Conservation (phyloP, 2,797 vertebrate genomes). For the Anabas testudineus region DNA sequence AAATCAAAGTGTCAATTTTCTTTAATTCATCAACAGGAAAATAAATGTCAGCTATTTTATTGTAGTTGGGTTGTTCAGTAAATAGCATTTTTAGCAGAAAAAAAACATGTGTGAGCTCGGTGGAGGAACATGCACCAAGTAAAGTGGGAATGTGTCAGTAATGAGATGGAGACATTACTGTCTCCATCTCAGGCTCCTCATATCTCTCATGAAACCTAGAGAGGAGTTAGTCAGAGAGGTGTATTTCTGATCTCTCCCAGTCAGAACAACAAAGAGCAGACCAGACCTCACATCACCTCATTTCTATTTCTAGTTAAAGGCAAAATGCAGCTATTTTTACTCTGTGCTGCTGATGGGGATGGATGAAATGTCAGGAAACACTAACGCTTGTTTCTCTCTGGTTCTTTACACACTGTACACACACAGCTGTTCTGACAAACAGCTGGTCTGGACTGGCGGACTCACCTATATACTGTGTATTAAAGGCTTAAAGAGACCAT, state of each 20-base stretch:
- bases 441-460: background rate
- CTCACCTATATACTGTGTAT: background rate
- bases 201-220: background rate
- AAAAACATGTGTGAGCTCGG: no score
- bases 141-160: background rate
- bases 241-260: background rate
- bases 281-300: conserved; percentile 20
- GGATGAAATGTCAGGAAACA: conserved; percentile 6
- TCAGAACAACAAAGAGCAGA: conserved; percentile 32
- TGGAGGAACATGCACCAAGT: no score
- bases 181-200: no score
- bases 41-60: no score
- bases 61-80: no score
- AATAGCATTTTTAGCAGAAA: no score
- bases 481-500: no score
- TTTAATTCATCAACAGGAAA: no score
- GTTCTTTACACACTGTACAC: background rate
- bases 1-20: no score
- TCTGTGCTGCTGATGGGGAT: conserved; percentile 16
- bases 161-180: background rate
- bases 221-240: background rate
- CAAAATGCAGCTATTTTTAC: conserved; percentile 45
- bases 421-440: background rate
- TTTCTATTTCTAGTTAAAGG: conserved; percentile 44
- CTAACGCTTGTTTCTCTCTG: background rate